These are phyloP conservation scores for Calvadosia cruxmelitensis DNA, from an alignment of 30 jellyfish, hydroid and myxozoan genomes.

Conservation along the genomic window DNA sequence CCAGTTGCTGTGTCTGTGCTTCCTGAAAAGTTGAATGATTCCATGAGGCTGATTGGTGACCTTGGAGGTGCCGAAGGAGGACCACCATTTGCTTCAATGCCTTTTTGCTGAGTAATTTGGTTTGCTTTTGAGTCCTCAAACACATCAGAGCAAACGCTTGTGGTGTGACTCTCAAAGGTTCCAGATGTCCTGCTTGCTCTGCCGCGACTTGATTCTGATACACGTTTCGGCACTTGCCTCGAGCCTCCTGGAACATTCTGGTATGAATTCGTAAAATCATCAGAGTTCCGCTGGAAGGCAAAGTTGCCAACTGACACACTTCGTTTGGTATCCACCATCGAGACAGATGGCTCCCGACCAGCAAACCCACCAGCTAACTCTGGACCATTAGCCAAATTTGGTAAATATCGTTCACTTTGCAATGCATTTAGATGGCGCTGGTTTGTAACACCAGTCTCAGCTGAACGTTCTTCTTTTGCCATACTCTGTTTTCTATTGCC, in stretches of 20 bases:
- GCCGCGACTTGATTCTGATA: background rate
- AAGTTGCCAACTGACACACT: background rate
- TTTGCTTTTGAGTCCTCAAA: background rate
- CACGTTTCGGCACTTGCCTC: background rate
- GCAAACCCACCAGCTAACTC: background rate
- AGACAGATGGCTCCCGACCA: background rate
- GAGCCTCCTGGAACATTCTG: slow-evolving; percentile 45
- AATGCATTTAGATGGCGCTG: too few species aligned
- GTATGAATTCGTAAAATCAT: slow-evolving; percentile 29
- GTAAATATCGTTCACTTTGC: background rate
- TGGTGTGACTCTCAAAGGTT: background rate
- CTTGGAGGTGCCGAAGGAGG: background rate
- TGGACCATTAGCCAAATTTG: background rate
- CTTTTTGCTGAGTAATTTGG: background rate
- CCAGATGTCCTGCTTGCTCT: background rate
- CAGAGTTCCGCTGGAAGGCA: background rate
- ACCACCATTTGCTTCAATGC: background rate
- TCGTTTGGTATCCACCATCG: background rate
- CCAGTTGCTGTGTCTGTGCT: background rate
- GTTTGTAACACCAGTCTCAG: background rate
- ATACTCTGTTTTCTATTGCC: background rate
- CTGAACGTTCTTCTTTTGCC: background rate
- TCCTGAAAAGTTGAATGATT: too few species aligned
- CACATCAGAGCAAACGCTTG: background rate
- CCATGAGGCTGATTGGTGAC: background rate